Base-by-base conservation (phyloP, 2,888 invertebrate genomes). In the Belgica antarctica region DNA sequence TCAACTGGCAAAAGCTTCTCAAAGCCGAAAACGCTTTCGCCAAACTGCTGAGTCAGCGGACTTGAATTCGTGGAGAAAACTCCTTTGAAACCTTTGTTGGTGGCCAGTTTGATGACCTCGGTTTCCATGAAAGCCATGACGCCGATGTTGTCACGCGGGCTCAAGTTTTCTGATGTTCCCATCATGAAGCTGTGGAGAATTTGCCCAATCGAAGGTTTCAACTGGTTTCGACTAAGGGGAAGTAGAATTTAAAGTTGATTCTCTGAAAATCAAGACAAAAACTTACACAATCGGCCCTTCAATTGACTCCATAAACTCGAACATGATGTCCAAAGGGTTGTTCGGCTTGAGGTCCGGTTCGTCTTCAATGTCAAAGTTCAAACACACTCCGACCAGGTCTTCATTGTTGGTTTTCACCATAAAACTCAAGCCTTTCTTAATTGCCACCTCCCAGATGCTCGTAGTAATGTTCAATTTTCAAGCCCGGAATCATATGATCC, bases 241-340 rank as follows among this genome's bases (percentile, higher is more conserved):
- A 12, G 7, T 24, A 4, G 22, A 57, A 57, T 57, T 19, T 57
- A 3, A 8, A 10, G 4, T 17, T 4, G 24, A 57, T 57, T n/a
- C n/a, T n/a, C n/a, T n/a, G n/a, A n/a, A n/a, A n/a, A n/a, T n/a
- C n/a, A n/a, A n/a, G n/a, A n/a, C n/a, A n/a, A 57, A 19, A 57
- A 10, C 24, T 57, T 57, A 57, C 57, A 57, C 24, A 3, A 57
- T 57, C n/a, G 57, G 57, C 5, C 3, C 22, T 24, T 57, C 57
- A 24, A 57, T 10, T 5, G 19, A 19, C 8, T 2, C 15, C 7
- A 57, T 19, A 15, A 57, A 57, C 2, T 57, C 57, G 24, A 57
- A 57, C 5, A 22, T 10, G 4, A 22, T 2, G 2, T 19, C 24
- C 7, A 57, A 7, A 19, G 57, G 19, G 12, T 4, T 57, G 4